Evolutionary conservation across 1,140 invertebrate genomes (phyloP).

Genomic region (Drosophila nebulosa): DNA sequence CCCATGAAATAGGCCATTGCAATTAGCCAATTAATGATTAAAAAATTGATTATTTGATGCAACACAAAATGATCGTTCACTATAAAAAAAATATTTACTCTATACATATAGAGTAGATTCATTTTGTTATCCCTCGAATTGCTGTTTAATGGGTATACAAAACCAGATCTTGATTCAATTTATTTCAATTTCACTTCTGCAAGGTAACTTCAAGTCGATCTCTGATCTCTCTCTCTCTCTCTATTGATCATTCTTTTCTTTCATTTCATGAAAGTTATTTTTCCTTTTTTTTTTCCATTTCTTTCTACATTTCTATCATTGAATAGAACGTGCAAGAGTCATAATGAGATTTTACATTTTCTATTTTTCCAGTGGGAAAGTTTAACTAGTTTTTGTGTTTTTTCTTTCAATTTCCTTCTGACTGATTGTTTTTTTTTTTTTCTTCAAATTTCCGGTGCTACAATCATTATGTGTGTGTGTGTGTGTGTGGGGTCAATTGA

Average conservation of each 20-base stretch:
- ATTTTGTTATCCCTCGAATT: too few relatives aligned
- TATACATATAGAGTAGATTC: too few relatives aligned
- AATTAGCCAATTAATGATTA: slow-evolving; percentile 1
- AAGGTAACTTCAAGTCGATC: too few relatives aligned
- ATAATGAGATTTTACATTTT: slow-evolving; percentile 50
- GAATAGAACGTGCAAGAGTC: slow-evolving; percentile 48
- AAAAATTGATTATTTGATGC: slow-evolving; percentile 10
- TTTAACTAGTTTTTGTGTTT: slow-evolving; percentile 11
- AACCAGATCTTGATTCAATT: too few relatives aligned
- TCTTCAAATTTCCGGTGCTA: neutral
- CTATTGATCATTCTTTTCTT: neutral
- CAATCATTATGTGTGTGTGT: neutral
- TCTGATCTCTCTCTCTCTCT: neutral
- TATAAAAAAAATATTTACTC: neutral
- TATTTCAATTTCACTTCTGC: too few relatives aligned
- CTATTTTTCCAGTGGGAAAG: slow-evolving; percentile 44
- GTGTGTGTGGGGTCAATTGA: slow-evolving; percentile 2
- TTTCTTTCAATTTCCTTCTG: slow-evolving; percentile 29
- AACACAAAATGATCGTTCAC: neutral
- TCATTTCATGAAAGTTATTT: slow-evolving; percentile 7
- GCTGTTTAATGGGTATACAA: too few relatives aligned
- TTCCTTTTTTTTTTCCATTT: neutral
- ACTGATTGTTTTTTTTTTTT: slow-evolving; percentile 31
- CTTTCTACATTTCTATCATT: neutral
- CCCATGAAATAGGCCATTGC: slow-evolving; percentile 29